Evolutionary conservation across 1,140 invertebrate genomes (phyloP).

Genomic region (Leptinotarsa lineolata): DNA sequence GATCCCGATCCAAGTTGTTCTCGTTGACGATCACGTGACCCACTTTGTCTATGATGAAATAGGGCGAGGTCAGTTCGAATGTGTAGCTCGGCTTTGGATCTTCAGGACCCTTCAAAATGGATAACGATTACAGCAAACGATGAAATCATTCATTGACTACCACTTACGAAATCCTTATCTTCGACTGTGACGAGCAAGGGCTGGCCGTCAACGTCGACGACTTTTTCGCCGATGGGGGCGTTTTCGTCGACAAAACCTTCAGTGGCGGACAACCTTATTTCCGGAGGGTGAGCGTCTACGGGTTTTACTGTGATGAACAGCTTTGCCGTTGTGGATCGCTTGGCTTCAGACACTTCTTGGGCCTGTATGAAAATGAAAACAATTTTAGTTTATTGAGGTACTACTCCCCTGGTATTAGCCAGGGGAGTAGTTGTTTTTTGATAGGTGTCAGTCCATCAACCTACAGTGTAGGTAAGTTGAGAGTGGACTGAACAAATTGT

Average conservation of each 20-base stretch:
- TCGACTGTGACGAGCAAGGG: constrained; percentile 75
- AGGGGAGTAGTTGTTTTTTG: too few relatives aligned
- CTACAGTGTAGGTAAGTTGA: too few relatives aligned
- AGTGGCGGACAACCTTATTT: constrained; percentile 70
- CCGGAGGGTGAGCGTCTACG: constrained; percentile 82
- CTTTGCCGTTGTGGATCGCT: constrained; percentile 80
- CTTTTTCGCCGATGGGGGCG: constrained; percentile 79
- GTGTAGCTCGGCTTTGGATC: constrained; percentile 76
- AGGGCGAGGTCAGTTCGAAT: constrained; percentile 83
- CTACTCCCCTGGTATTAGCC: too few relatives aligned
- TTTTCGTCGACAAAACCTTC: constrained; percentile 86
- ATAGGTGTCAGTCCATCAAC: too few relatives aligned
- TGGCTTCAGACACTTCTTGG: constrained; percentile 77
- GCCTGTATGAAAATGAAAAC: constrained; percentile 61
- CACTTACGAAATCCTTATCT: constrained; percentile 80
- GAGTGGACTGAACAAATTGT: too few relatives aligned
- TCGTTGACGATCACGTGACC: constrained; percentile 79
- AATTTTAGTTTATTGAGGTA: neutral
- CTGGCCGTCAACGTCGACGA: constrained; percentile 68
- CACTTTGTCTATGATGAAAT: constrained; percentile 77
- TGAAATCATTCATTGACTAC: constrained; percentile 15
- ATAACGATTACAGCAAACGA: neutral
- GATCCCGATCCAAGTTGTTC: constrained; percentile 83
- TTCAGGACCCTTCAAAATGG: constrained; percentile 61
- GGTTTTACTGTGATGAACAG: constrained; percentile 79